phyloP scores from a whole-genome alignment of 2,113 vertebrate species.

The Glaucidium brasilianum region DNA sequence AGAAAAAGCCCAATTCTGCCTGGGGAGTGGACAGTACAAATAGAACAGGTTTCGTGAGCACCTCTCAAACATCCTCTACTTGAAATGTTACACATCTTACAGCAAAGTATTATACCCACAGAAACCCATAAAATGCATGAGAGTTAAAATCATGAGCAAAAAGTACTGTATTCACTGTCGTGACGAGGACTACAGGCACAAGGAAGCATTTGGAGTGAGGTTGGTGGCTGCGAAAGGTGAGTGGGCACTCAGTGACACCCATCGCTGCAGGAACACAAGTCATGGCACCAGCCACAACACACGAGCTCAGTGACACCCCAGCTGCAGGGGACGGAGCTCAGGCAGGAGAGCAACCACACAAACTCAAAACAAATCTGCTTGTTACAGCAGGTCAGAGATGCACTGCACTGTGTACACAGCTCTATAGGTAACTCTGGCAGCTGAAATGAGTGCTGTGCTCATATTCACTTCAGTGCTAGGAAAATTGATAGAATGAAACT shows the following conservation, averaged over 20 bases:
- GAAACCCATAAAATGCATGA: not conserved
- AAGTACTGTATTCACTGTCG: accelerated
- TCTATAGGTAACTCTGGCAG: not conserved
- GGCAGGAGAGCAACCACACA: not conserved
- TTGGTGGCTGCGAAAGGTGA: accelerated
- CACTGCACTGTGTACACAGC: accelerated
- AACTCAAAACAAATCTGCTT: not conserved
- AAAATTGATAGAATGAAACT: not conserved
- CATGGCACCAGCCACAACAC: too few relatives aligned
- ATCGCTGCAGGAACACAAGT: accelerated
- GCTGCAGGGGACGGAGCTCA: accelerated
- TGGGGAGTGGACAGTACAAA: not conserved
- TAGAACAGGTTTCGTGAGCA: not conserved
- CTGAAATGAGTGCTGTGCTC: not conserved
- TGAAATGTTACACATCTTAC: not conserved
- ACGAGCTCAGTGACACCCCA: too few relatives aligned
- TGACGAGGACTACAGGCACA: accelerated
- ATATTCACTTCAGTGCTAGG: accelerated
- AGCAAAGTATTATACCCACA: not conserved
- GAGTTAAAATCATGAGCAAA: accelerated
- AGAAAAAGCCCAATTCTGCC: not conserved
- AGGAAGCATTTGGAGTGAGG: accelerated
- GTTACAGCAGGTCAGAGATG: not conserved
- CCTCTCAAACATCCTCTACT: not conserved
- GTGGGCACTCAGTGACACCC: accelerated